phyloP scores from a whole-genome alignment of 2,888 invertebrate genomes.

The Colletes collaris region DNA sequence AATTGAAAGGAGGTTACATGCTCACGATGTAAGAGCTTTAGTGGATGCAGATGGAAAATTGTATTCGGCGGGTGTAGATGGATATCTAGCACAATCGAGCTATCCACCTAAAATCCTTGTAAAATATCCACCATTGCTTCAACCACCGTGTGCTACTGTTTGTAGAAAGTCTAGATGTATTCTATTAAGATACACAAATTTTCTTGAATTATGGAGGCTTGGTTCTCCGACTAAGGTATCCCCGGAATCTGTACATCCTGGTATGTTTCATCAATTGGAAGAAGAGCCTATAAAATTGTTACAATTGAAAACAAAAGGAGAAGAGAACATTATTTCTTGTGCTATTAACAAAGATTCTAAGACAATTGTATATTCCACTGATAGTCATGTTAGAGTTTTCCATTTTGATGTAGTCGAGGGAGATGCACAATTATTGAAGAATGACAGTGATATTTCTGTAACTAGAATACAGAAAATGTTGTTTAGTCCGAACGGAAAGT shows the following conservation, averaged over 20 bases:
- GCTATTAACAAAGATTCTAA: conserved; percentile 89
- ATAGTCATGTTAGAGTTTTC: conserved; percentile 87
- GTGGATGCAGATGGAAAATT: conserved; percentile 87
- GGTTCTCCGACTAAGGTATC: conserved; percentile 81
- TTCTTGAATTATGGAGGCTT: conserved; percentile 87
- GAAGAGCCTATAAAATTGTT: conserved; percentile 88
- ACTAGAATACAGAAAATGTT: conserved; percentile 77
- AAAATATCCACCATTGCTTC: conserved; percentile 89
- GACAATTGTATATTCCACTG: conserved; percentile 91
- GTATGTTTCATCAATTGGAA: conserved; percentile 72
- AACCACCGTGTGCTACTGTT: conserved; percentile 85
- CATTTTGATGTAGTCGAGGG: conserved; percentile 85
- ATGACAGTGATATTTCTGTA: conserved; percentile 72
- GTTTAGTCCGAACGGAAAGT: conserved; percentile 78
- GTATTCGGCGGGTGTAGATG: conserved; percentile 92
- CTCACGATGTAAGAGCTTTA: conserved; percentile 93
- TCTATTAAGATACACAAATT: conserved; percentile 85
- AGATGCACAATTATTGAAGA: conserved; percentile 72
- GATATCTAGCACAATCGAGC: conserved; percentile 89
- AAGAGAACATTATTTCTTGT: conserved; percentile 88
- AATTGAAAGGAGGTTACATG: conserved; percentile 91
- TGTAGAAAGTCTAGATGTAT: conserved; percentile 85
- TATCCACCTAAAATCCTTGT: conserved; percentile 88
- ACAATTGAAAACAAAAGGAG: conserved; percentile 87
- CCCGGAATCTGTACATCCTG: conserved; percentile 64